phyloP scores from a whole-genome alignment of 2,113 vertebrate species.

The Platysternon megacephalum region DNA sequence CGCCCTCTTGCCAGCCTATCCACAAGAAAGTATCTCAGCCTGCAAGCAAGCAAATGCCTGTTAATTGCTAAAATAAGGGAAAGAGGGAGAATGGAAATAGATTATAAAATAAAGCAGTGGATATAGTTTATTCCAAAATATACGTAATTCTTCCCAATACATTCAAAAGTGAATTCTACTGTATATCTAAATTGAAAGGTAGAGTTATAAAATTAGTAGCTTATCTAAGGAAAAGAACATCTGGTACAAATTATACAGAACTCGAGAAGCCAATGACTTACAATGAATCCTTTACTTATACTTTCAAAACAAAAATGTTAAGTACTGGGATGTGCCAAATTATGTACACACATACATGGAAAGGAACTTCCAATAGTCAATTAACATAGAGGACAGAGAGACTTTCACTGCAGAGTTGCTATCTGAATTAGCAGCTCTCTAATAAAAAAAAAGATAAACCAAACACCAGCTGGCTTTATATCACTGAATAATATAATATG shows the following conservation, averaged over 20 bases:
- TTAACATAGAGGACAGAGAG: conserved; percentile 33
- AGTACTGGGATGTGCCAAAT: conserved; percentile 41
- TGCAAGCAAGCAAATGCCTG: background rate
- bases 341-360: background rate
- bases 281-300: conserved; percentile 41
- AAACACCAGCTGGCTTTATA: conserved; percentile 24
- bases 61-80: background rate
- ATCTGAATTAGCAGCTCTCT: conserved; percentile 1
- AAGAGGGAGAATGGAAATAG: background rate
- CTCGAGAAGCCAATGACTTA: conserved; percentile 28
- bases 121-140: conserved; percentile 4
- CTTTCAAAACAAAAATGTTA: conserved; percentile 47
- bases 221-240: conserved; percentile 53
- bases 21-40: background rate
- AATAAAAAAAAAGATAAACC: background rate
- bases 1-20: background rate
- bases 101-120: background rate
- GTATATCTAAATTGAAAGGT: conserved; percentile 44
- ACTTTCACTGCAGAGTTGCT: conserved; percentile 20
- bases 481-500: background rate
- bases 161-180: conserved; percentile 17
- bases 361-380: conserved; percentile 18
- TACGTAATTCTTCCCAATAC: background rate
- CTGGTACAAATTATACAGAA: conserved; percentile 67
- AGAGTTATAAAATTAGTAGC: conserved; percentile 48